These are phyloP conservation scores for Capromys pilorides DNA, from an alignment of 2,797 vertebrate genomes.

Conservation along the genomic window DNA sequence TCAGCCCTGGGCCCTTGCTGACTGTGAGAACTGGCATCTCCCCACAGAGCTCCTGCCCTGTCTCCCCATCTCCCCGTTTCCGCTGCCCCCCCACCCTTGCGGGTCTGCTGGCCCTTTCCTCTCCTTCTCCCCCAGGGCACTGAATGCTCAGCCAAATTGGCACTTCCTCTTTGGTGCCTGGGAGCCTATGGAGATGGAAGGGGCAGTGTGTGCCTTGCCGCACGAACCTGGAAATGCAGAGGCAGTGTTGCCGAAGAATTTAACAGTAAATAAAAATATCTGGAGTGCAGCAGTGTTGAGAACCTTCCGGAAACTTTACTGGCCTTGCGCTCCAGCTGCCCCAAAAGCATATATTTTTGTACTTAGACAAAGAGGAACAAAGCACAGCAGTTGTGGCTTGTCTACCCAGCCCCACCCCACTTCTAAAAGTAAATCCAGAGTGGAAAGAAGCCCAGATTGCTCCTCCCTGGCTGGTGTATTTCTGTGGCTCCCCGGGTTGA, in stretches of 20 bases:
- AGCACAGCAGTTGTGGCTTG: slow-evolving; percentile 11
- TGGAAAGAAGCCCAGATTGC: neutral
- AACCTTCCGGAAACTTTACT: neutral
- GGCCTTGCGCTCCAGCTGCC: neutral
- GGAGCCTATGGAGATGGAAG: neutral
- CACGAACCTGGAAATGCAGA: neutral
- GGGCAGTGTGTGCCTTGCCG: neutral
- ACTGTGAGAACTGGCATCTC: neutral
- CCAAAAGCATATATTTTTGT: neutral
- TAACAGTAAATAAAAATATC: neutral
- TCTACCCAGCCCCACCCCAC: neutral
- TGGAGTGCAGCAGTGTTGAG: neutral
- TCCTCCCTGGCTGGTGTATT: neutral
- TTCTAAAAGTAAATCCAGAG: slow-evolving; percentile 48
- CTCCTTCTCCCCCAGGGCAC: neutral
- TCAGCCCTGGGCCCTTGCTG: neutral
- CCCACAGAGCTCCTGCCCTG: fast-evolving
- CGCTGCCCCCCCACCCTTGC: fast-evolving
- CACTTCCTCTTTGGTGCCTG: slow-evolving; percentile 23
- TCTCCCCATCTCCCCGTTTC: too few relatives aligned
- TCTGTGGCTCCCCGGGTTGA: neutral
- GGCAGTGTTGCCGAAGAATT: neutral
- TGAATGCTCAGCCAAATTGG: neutral
- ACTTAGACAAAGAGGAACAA: slow-evolving; percentile 63
- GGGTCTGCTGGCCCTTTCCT: neutral